A percentile compares a stretch with the other conserved stretches of the same genome.
Conservation (phyloP, 1,140 invertebrate genomes). For the Drosophila fuyamai region DNA sequence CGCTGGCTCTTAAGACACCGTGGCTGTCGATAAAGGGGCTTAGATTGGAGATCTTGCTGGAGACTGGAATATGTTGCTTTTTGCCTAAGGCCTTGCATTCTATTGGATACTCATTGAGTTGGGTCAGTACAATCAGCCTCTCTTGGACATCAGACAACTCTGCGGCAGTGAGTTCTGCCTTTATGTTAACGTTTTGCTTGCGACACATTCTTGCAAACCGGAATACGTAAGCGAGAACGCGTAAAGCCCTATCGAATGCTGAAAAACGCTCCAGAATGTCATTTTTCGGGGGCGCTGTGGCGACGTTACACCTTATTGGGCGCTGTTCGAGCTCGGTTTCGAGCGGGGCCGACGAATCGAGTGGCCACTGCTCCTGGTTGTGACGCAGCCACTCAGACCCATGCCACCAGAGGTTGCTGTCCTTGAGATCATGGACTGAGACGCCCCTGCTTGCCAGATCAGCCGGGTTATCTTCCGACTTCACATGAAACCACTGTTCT, state of each 20-base stretch:
- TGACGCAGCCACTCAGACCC: too few relatives aligned
- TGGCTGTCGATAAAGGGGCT: neutral
- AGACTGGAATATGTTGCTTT: neutral
- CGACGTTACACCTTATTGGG: neutral
- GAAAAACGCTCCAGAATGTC: neutral
- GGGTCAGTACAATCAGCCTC: neutral
- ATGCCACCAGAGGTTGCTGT: too few relatives aligned
- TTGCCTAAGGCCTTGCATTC: constrained; percentile 3
- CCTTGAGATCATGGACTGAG: too few relatives aligned
- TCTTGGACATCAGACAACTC: constrained; percentile 3
- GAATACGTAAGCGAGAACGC: too few relatives aligned
- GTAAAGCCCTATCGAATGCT: too few relatives aligned
- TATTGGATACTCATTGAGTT: neutral
- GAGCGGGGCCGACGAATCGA: too few relatives aligned
- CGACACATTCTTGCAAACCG: too few relatives aligned
- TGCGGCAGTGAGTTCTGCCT: neutral
- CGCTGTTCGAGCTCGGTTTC: neutral
- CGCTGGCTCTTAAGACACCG: neutral
- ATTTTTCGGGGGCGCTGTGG: too few relatives aligned
- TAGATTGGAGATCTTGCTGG: neutral
- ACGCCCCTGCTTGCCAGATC: too few relatives aligned
- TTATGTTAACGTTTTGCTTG: neutral
- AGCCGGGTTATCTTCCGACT: too few relatives aligned
- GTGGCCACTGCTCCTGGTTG: too few relatives aligned
- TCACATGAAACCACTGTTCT: too few relatives aligned